A percentile compares a stretch with the other conserved stretches of the same genome.
phyloP scores from a whole-genome alignment of 2,888 invertebrate genomes.

The Dasysyrphus albostriatus region DNA sequence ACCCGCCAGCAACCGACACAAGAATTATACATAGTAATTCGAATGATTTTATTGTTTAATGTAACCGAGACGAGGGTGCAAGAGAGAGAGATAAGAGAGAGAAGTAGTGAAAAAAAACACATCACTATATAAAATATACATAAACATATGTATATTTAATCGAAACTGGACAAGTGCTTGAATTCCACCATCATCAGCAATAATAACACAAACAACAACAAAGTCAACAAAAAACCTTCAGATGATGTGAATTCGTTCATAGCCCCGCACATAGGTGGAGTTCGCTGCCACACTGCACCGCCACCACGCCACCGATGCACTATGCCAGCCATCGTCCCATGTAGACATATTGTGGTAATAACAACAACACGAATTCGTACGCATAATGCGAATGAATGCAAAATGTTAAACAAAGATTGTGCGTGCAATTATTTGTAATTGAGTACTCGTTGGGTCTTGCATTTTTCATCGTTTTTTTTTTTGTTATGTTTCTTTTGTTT shows the following conservation, averaged over 20 bases:
- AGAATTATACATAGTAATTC: constrained; percentile 53
- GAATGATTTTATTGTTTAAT: constrained; percentile 70
- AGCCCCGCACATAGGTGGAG: constrained; percentile 28
- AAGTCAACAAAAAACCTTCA: constrained; percentile 55
- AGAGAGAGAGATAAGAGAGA: background rate
- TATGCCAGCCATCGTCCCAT: too few relatives aligned
- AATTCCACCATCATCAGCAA: constrained; percentile 18
- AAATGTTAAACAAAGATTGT: constrained; percentile 75
- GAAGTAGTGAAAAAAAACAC: background rate
- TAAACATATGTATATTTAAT: background rate
- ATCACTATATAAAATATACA: background rate
- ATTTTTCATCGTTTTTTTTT: constrained; percentile 22
- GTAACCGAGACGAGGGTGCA: constrained; percentile 34
- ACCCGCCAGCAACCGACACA: constrained; percentile 26
- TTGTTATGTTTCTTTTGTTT: background rate
- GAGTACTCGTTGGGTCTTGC: constrained; percentile 71
- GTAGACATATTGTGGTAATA: constrained; percentile 40
- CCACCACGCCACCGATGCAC: background rate
- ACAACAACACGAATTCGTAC: constrained; percentile 67
- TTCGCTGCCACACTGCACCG: background rate
- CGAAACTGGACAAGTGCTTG: constrained; percentile 63
- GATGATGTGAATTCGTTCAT: constrained; percentile 16
- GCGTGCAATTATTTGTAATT: constrained; percentile 76
- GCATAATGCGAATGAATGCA: constrained; percentile 73
- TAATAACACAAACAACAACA: background rate